Base-by-base conservation (phyloP, 2,113 vertebrate species). In the Nansenia antarctica region DNA sequence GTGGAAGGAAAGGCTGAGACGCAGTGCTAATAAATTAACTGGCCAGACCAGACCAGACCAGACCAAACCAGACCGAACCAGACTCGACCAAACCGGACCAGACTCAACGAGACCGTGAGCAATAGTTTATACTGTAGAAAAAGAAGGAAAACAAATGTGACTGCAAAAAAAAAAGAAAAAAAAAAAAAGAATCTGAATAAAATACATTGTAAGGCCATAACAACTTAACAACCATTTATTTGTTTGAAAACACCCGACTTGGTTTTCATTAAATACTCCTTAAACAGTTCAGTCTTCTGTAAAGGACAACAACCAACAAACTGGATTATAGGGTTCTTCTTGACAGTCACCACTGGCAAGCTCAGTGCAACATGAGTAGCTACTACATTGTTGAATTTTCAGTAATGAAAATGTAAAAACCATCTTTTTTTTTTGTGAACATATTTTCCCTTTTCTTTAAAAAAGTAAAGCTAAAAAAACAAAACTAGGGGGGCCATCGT, bases 1-100 rank as follows among this genome's bases (percentile, higher is more conserved):
- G 87, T 92, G 88, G 89, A 79, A 90, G 92, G 95, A 94, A 95
- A 92, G 92, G 89, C 92, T 90, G 92, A 94, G 92, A 94, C 90
- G 92, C 95, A 95, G 95, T 92, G 93, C 95, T 95, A 98, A 98
- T 99, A 98, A 99, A 99, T 99, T 96, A 99, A 97, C 84, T 96
- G 90, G 94, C 96, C 95, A 94, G 87, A n/a, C n/a, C n/a, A n/a
- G n/a, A n/a, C n/a, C n/a, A n/a, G n/a, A n/a, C n/a, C n/a, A n/a
- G n/a, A n/a, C n/a, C n/a, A n/a, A n/a, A n/a, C n/a, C n/a, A n/a
- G n/a, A n/a, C n/a, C n/a, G n/a, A n/a, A n/a, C n/a, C n/a, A n/a
- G n/a, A n/a, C n/a, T n/a, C n/a, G n/a, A n/a, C n/a, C n/a, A n/a
- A n/a, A n/a, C n/a, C n/a, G n/a, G n/a, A n/a, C n/a, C n/a, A n/a